Evolutionary conservation across 2,888 invertebrate genomes (phyloP).

Genomic region (Heliconius ismenius): DNA sequence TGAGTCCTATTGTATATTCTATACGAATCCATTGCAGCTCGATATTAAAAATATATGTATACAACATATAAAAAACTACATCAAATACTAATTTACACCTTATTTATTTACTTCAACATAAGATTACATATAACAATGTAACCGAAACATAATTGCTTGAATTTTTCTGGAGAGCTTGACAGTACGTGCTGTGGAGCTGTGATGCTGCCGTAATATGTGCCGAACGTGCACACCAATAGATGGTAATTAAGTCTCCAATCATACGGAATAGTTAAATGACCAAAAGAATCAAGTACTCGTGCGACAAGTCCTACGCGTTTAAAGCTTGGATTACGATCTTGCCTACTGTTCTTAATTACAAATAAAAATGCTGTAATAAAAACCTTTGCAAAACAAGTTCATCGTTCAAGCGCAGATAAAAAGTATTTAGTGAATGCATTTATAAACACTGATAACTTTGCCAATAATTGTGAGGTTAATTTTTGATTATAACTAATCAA

Average conservation of each 20-base stretch:
- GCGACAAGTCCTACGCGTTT: constrained; percentile 33
- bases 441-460: constrained; percentile 36
- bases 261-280: constrained; percentile 42
- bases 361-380: constrained; percentile 24
- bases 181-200: constrained; percentile 55
- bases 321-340: constrained; percentile 19
- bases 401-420: constrained; percentile 19
- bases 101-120: constrained; percentile 29
- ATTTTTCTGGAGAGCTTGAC: constrained; percentile 48
- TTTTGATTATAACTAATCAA: constrained; percentile 21
- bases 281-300: constrained; percentile 28
- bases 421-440: constrained; percentile 28
- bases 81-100: constrained; percentile 18
- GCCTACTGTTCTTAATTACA: constrained; percentile 23
- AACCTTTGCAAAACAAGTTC: constrained; percentile 18
- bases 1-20: not conserved
- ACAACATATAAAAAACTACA: not conserved
- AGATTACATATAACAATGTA: constrained; percentile 50
- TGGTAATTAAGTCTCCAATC: constrained; percentile 54
- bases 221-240: constrained; percentile 58
- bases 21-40: constrained; percentile 14
- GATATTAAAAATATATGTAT: not conserved
- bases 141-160: constrained; percentile 45
- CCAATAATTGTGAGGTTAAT: constrained; percentile 8
- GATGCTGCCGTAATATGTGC: constrained; percentile 52